These are phyloP conservation scores for Cryptocheilus praepositus DNA, from an alignment of 2,888 invertebrate species.

Conservation along the genomic window DNA sequence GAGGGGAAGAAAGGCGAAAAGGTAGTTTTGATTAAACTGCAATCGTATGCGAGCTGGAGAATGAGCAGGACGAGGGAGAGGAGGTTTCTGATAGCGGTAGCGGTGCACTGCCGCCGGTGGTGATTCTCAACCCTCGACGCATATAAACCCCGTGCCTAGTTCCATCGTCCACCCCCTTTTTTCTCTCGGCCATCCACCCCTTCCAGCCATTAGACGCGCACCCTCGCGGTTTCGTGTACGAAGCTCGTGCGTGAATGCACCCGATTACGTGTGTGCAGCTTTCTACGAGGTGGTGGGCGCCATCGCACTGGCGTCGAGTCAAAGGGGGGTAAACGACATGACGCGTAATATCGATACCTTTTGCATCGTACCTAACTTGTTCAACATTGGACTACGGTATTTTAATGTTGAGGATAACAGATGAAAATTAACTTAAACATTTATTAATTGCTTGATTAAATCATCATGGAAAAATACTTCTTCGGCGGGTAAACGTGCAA, in stretches of 20 bases:
- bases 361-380: no score
- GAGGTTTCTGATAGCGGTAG: no score
- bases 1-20: conserved; percentile 11
- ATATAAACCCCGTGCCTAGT: conserved; percentile 1
- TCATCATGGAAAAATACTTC: no score
- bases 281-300: no score
- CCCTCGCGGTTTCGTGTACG: conserved; percentile 13
- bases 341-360: no score
- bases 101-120: neutral
- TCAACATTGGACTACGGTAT: no score
- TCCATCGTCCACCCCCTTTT: conserved; percentile 15
- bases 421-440: no score
- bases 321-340: no score
- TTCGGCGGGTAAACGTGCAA: no score
- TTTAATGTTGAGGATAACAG: no score
- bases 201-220: conserved; percentile 24
- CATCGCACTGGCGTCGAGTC: no score
- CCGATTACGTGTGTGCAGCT: conserved; percentile 1
- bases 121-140: conserved; percentile 26
- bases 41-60: conserved; percentile 20
- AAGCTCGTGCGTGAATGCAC: conserved; percentile 6
- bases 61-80: conserved; percentile 16
- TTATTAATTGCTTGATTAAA: no score
- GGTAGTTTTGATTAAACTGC: conserved; percentile 39
- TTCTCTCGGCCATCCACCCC: conserved; percentile 12